These are phyloP conservation scores for Setophaga coronata DNA, from an alignment of 2,113 vertebrate genomes.

Conservation along the genomic window DNA sequence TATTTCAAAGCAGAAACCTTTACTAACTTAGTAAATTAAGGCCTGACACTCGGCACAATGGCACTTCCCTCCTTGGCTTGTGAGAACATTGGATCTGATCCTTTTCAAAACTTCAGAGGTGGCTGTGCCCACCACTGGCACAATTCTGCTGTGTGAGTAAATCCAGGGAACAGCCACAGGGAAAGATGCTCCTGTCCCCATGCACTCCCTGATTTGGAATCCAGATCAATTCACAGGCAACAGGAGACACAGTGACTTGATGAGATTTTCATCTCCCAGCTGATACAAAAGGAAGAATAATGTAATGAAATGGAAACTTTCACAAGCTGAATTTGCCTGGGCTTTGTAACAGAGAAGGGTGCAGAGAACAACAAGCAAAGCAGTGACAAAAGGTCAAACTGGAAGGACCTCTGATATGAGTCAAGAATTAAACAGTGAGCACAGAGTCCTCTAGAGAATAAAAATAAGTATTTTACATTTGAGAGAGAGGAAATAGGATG, in stretches of 20 bases:
- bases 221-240: not conserved
- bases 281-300: not conserved
- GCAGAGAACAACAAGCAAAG: not conserved
- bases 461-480: not conserved
- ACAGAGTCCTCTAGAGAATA: not conserved
- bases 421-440: not conserved
- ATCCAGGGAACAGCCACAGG: not conserved
- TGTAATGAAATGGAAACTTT: not conserved
- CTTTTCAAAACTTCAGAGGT: not conserved
- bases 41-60: not conserved
- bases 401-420: not conserved
- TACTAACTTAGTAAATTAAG: not conserved
- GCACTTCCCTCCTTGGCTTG: not conserved
- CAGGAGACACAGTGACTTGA: rapidly evolving
- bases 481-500: not conserved
- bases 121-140: not conserved
- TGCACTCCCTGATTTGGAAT: not conserved
- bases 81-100: not conserved
- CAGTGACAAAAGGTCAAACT: not conserved
- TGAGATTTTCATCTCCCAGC: not conserved
- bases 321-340: not conserved
- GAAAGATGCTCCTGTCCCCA: not conserved
- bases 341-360: not conserved
- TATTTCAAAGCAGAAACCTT: not conserved
- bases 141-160: not conserved